A percentile compares a stretch with the other conserved stretches of the same genome.
These are phyloP conservation scores for Latrodectus geometricus DNA, from an alignment of 1,140 invertebrate species.

Conservation along the genomic window DNA sequence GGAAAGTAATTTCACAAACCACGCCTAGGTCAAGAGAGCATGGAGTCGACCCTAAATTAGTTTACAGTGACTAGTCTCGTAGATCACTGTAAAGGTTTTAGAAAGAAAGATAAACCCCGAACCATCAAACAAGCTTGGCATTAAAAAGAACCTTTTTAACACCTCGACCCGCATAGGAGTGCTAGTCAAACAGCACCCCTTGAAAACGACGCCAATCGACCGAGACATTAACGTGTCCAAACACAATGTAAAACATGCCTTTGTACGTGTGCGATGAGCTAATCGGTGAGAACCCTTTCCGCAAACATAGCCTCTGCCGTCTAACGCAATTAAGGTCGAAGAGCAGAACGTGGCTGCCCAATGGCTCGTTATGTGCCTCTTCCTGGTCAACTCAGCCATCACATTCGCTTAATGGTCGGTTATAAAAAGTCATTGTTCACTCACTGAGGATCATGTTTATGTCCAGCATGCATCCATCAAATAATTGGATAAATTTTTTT, in stretches of 20 bases:
- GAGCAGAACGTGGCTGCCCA: neutral
- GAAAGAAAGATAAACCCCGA: neutral
- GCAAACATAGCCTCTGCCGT: slow-evolving; percentile 24
- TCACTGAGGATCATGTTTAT: neutral
- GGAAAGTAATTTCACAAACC: too few species aligned
- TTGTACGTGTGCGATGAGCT: slow-evolving; percentile 23
- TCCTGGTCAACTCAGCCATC: neutral
- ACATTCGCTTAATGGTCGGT: neutral
- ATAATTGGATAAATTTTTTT: neutral
- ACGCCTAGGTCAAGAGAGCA: too few species aligned
- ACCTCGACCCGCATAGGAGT: neutral
- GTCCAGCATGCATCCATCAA: neutral
- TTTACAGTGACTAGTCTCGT: too few species aligned
- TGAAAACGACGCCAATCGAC: slow-evolving; percentile 10
- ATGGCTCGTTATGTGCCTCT: neutral
- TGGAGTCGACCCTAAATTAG: too few species aligned
- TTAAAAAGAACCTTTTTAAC: slow-evolving; percentile 12
- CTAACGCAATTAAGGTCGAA: slow-evolving; percentile 30
- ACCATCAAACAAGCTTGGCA: neutral
- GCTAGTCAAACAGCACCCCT: neutral
- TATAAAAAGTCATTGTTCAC: neutral
- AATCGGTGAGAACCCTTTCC: neutral
- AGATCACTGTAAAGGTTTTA: neutral
- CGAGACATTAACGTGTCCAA: slow-evolving; percentile 22
- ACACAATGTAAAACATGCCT: slow-evolving; percentile 29